phyloP scores from a whole-genome alignment of 35 echinoderm and acorn worm genomes.

The Stichopus chloronotus region DNA sequence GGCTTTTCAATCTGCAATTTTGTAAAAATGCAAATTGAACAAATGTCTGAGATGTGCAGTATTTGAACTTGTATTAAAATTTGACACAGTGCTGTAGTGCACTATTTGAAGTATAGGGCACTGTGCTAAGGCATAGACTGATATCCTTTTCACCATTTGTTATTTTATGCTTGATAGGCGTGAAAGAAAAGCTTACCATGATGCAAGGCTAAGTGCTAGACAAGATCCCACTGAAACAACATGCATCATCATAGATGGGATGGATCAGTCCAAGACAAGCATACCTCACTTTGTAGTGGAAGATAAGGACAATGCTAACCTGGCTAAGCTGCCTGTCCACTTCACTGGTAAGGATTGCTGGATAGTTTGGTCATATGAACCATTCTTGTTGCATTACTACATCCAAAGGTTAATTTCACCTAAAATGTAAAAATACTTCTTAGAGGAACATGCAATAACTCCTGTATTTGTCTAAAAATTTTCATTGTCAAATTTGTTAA shows the following conservation, averaged over 20 bases:
- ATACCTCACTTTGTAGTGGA: constrained; percentile 18
- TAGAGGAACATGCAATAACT: background rate
- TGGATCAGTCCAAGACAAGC: constrained; percentile 39
- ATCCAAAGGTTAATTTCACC: too few relatives aligned
- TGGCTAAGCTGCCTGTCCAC: constrained; percentile 23
- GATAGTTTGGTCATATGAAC: background rate
- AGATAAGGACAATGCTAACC: constrained; percentile 39
- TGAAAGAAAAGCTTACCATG: constrained; percentile 45
- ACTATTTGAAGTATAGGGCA: too few relatives aligned
- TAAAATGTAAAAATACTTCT: too few relatives aligned
- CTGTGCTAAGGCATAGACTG: too few relatives aligned
- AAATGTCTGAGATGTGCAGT: too few relatives aligned
- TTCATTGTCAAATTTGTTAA: background rate
- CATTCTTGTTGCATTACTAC: background rate
- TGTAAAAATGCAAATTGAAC: too few relatives aligned
- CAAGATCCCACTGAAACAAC: constrained; percentile 5
- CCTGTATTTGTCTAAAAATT: background rate
- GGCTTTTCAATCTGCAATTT: too few relatives aligned
- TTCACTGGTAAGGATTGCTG: constrained; percentile 11
- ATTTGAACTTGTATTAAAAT: too few relatives aligned
- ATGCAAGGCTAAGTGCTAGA: constrained; percentile 6
- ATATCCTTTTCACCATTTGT: too few relatives aligned
- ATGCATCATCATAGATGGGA: constrained; percentile 43
- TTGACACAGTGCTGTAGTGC: too few relatives aligned
- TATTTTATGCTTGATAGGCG: background rate